Conservation (phyloP, 37 sponge, comb jelly and placozoan species). For the Crambe crambe region DNA sequence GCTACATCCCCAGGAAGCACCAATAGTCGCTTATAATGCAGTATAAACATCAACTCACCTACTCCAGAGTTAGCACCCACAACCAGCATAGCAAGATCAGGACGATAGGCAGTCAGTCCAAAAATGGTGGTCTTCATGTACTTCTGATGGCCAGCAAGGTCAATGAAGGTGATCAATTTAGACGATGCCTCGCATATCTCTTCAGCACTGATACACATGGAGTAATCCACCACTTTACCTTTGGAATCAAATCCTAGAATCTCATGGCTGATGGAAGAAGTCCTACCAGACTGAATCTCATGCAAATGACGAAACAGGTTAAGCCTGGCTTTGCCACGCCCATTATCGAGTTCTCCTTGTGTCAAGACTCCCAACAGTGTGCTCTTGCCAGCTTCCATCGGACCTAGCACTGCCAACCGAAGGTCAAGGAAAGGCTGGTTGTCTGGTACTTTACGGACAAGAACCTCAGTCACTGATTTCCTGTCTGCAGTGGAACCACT, state of each 20-base stretch:
- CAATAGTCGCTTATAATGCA: background rate
- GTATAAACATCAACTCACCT: constrained; percentile 62
- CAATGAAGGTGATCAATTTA: constrained; percentile 97
- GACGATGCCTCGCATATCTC: constrained; percentile 91
- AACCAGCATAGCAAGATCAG: constrained; percentile 92
- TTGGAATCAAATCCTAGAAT: constrained; percentile 90
- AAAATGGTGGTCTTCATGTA: constrained; percentile 98
- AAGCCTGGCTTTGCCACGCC: constrained; percentile 90
- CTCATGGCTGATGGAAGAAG: constrained; percentile 93
- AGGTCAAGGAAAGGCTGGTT: constrained; percentile 92
- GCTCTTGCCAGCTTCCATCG: constrained; percentile 95
- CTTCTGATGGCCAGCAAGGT: constrained; percentile 97
- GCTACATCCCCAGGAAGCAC: constrained; percentile 95
- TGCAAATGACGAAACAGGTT: constrained; percentile 97
- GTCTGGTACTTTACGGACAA: constrained; percentile 89
- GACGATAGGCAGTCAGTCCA: constrained; percentile 91
- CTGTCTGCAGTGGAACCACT: background rate
- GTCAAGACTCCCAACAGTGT: constrained; percentile 97
- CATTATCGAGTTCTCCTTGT: constrained; percentile 97
- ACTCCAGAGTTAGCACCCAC: constrained; percentile 90
- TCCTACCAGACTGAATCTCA: constrained; percentile 96
- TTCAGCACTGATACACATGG: constrained; percentile 73
- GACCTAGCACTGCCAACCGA: constrained; percentile 91
- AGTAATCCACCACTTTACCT: constrained; percentile 91
- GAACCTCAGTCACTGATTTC: constrained; percentile 66